Evolutionary conservation across 2,797 vertebrate species (phyloP), one percentile per base, ranked within the genome.

Genomic region (Macropus fuliginosus): DNA sequence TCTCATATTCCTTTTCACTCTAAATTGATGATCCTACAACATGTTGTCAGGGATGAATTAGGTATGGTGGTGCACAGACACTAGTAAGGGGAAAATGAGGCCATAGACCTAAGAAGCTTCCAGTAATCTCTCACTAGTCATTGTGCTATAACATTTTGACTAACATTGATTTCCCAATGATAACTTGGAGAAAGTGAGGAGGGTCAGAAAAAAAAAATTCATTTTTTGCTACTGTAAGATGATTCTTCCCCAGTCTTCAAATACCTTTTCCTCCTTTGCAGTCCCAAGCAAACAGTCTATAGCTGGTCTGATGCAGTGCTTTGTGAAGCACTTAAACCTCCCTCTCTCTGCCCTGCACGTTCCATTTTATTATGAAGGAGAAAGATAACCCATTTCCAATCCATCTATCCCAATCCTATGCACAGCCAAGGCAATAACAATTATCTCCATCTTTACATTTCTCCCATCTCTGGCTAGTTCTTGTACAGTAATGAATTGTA

Each of bases 401-500:
- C 97, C 98, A 98, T 98, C 98, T 98, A 98, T 95, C 96, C 98
- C 98, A 98, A 98, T 98, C 97, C 98, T 96, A 97, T 98, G 98
- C 98, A 98, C 97, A 98, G 96, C 96, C 96, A 94, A 98, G 90
- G 98, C 98, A 98, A 98, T 98, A 99, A 98, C 98, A 98, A 98
- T 99, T 99, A 99, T 98, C 98, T 98, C 97, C 29, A 91, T 97
- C 98, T 98, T 98, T 98, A 98, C 97, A 98, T 98, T 98, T 98
- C 98, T 98, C 98, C 98, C 97, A 97, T 98, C 98, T 98, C 97
- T 98, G 97, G 98, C 97, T 98, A 98, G 98, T 98, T 98, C 98
- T 98, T 98, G 95, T 98, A 98, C 98, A 98, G 98, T 99, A 99
- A 99, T 99, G 98, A 98, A 99, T 99, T 99, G 98, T 98, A 98